These are phyloP conservation scores for Willisornis vidua DNA, from an alignment of 2,113 vertebrate species.

Conservation along the genomic window DNA sequence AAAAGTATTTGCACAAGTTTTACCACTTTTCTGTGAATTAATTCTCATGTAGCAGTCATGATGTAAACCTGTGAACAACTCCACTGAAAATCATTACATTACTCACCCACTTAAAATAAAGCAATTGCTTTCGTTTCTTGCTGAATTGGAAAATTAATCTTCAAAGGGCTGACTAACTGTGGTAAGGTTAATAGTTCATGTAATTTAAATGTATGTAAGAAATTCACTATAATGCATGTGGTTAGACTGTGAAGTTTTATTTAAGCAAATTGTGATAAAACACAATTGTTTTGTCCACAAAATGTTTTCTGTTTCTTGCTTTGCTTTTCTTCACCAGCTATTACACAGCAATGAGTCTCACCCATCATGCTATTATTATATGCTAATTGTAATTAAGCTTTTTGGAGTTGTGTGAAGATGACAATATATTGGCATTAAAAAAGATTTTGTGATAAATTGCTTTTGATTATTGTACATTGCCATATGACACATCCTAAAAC, in stretches of 20 bases:
- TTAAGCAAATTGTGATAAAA: background rate
- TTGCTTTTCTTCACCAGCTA: conserved; percentile 22
- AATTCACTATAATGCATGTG: background rate
- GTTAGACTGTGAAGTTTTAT: background rate
- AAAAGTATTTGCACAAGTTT: background rate
- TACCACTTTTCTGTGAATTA: background rate
- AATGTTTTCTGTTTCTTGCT: background rate
- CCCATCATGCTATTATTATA: conserved; percentile 35
- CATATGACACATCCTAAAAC: background rate
- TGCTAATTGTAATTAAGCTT: conserved; percentile 58
- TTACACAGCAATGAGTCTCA: background rate
- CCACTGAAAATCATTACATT: background rate
- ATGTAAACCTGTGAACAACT: background rate
- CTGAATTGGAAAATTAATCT: background rate
- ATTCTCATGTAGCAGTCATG: background rate
- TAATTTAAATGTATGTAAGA: background rate
- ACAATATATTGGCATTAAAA: conserved; percentile 9
- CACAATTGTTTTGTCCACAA: background rate
- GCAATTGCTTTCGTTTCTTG: background rate
- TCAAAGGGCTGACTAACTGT: background rate
- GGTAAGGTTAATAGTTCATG: background rate
- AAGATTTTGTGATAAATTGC: conserved; percentile 41
- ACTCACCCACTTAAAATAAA: background rate
- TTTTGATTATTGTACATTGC: conserved; percentile 2
- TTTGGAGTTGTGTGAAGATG: background rate